Percentiles rank a stretch among this genome's conserved stretches.
Evolutionary conservation across 2,888 invertebrate genomes (phyloP).

Genomic region (Caenorhabditis imperialis): DNA sequence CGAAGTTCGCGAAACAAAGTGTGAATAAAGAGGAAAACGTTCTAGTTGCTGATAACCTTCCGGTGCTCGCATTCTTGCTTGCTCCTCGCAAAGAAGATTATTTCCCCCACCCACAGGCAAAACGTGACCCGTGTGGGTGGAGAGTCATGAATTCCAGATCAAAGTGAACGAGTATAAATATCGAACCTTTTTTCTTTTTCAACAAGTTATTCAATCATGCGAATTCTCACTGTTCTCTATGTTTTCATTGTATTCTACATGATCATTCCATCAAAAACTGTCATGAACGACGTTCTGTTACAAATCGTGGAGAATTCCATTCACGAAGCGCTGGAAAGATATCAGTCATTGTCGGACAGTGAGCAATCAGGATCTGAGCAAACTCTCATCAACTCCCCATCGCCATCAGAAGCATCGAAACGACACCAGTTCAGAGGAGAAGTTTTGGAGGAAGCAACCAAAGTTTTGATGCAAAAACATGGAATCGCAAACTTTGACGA

Average conservation of each 20-base stretch:
- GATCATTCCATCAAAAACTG: neutral
- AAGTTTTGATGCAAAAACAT: neutral
- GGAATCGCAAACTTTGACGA: neutral
- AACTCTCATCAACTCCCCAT: constrained; percentile 6
- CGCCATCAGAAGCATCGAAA: constrained; percentile 8
- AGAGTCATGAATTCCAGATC: neutral
- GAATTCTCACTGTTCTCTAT: neutral
- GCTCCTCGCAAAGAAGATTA: constrained; percentile 5
- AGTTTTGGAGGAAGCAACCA: constrained; percentile 15
- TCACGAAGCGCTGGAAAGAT: neutral
- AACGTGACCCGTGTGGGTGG: constrained; percentile 8
- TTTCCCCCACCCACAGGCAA: constrained; percentile 1
- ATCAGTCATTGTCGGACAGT: too few relatives aligned
- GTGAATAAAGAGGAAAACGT: neutral
- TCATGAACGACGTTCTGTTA: neutral
- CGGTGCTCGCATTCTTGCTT: neutral
- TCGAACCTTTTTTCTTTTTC: neutral
- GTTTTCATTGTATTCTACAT: neutral
- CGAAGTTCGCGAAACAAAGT: too few relatives aligned
- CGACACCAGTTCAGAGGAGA: constrained; percentile 22
- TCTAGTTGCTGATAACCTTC: neutral
- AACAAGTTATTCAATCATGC: constrained; percentile 1
- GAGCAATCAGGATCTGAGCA: neutral
- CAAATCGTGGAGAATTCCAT: neutral
- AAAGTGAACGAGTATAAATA: neutral